Conservation (phyloP, 1,140 invertebrate genomes). For the Eciton burchellii region DNA sequence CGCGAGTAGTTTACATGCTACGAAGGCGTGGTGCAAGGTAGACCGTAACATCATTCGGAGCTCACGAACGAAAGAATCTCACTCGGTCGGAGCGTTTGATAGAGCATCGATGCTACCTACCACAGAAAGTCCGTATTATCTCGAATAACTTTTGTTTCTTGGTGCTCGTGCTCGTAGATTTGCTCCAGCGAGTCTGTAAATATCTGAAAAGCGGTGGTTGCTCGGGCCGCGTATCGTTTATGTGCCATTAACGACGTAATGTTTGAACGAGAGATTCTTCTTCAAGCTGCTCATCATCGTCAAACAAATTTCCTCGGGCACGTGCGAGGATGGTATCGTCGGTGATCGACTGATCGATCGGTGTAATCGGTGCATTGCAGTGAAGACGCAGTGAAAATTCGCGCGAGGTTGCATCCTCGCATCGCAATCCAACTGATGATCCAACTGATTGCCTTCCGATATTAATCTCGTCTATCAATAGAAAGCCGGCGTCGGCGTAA, state of each 20-base stretch:
- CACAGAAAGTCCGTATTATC: constrained; percentile 16
- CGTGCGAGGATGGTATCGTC: no score
- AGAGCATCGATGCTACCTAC: constrained; percentile 24
- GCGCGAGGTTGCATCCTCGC: no score
- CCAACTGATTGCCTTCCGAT: constrained; percentile 2
- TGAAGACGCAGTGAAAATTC: neutral
- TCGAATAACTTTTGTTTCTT: constrained; percentile 22
- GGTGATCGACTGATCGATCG: no score
- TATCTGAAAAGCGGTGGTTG: no score
- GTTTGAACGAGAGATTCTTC: no score
- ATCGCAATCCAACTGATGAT: neutral
- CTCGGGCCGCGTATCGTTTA: no score
- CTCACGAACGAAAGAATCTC: constrained; percentile 67
- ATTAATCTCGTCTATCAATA: constrained; percentile 33
- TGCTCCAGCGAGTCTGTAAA: neutral
- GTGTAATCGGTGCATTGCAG: no score
- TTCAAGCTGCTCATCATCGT: no score
- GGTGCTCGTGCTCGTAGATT: neutral
- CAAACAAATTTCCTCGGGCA: no score
- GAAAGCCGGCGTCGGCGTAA: constrained; percentile 4
- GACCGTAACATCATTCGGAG: constrained; percentile 70
- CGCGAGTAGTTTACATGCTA: constrained; percentile 71
- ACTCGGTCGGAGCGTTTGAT: constrained; percentile 60
- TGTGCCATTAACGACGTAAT: no score
- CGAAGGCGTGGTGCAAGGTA: constrained; percentile 66